Evolutionary conservation across 92 coral and sea anemone genomes (phyloP), one percentile per base, ranked within the genome.

Genomic region (Virgularia gustaviana): DNA sequence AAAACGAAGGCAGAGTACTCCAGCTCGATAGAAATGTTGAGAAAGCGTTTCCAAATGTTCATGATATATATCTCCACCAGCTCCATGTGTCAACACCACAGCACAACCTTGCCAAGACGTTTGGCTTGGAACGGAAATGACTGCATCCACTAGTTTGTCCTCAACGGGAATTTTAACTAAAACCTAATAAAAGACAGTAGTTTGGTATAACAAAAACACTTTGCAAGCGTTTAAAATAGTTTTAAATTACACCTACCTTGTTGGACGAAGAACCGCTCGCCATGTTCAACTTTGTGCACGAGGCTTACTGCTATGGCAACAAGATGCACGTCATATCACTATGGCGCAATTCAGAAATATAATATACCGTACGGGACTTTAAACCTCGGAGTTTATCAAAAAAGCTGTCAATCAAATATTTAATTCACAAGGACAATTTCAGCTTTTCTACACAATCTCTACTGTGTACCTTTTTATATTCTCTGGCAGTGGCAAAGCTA

Each of bases 31-130:
- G 22, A 89, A 79, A 79, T 77, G 84, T 29, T 87, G 70, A 24
- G 98, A 91, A 23, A 92, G 77, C 32, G 61, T 79, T 63, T 92
- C 96, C 51, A 92, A 55, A 54, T 92, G 98, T 49, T 73, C 81
- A 47, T 81, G 88, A 63, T 84, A 43, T 89, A 89, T 83, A 47
- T 92, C 90, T 11, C 88, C 87, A 0, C 94, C 96, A 1, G 98
- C 98, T 4, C 98, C 98, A 47, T 92, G 98, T 15, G 98, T 92
- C 44, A 92, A 60, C 5, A 92, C 83, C 2, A 89, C 94, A 6
- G 83, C 98, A 38, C 83, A 86, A 39, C 96, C 96, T 15, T 77
- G 75, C 98, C 98, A 92, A 2, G 98, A 92, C 8, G 90, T 86
- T 10, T 72, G 71, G 5, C 81, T 72, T 24, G 98, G 98, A 28